Evolutionary conservation across 2,113 vertebrate genomes (phyloP).

Genomic region (Apeltes quadracus): DNA sequence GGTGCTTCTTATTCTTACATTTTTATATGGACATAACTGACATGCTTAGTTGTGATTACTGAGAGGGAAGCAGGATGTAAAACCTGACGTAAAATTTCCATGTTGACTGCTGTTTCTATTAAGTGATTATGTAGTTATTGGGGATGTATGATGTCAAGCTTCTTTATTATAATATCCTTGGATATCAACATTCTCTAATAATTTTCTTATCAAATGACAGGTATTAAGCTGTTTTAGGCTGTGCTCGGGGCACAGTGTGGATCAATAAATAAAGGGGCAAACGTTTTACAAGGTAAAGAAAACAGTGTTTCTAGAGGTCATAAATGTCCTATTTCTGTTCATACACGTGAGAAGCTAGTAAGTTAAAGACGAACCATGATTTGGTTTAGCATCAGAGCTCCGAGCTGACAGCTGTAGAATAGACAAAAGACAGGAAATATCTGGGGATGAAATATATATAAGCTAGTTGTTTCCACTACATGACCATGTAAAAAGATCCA

Average conservation of each 20-base stretch:
- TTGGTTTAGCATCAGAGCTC: not conserved
- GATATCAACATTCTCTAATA: not conserved
- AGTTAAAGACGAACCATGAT: not conserved
- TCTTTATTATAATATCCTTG: not conserved
- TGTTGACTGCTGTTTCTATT: not conserved
- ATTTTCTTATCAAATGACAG: not conserved
- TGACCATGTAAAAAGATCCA: conserved; percentile 28
- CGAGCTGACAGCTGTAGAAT: conserved; percentile 3
- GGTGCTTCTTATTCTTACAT: not conserved
- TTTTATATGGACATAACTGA: not conserved
- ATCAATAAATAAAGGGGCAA: not conserved
- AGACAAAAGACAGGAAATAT: conserved; percentile 37
- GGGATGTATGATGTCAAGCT: not conserved
- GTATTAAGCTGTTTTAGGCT: not conserved
- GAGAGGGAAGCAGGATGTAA: not conserved
- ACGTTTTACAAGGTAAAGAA: not conserved
- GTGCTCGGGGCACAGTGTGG: not conserved
- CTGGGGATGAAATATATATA: conserved; percentile 9
- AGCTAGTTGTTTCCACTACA: conserved; percentile 32
- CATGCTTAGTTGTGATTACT: not conserved
- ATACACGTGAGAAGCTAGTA: not conserved
- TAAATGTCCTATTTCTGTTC: not conserved
- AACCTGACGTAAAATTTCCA: not conserved
- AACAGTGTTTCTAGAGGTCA: not conserved
- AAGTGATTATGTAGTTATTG: not conserved